Evolutionary conservation across 2,888 invertebrate species (phyloP), one percentile per base, ranked within the genome.

Genomic region (Caenorhabditis sulstoni): DNA sequence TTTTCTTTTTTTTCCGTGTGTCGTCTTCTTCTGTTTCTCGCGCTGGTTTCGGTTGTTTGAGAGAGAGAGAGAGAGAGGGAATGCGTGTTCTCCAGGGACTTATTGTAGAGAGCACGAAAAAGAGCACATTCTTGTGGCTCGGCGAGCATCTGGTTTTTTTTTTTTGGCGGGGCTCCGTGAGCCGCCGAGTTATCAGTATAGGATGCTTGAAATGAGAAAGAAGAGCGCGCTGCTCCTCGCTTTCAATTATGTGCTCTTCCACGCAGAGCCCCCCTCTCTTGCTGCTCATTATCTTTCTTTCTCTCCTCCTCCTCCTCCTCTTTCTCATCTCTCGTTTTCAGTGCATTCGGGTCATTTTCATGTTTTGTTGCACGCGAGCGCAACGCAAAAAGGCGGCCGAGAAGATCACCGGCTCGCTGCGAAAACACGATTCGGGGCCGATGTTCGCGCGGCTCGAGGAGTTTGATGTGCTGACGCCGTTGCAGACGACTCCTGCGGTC

Each of bases 361-460:
- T 83, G 83, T 83, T 83, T 52, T 83, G 83, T 64, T 83, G 83
- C 53, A 76, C 78, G 37, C 55, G 77, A 61, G 58, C 81, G 18
- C 77, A 68, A 57, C 59, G 65, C 7, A 74, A 65, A 39, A 83
- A 81, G 57, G 67, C 81, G 14, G 79, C 77, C 58, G 67, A 74
- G 16, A 78, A 78, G 37, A 64, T 71, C 52, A 62, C 67, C 44
- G 78, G 78, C 20, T 78, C 78, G 29, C 50, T 78, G 18, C 53
- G 78, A 50, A 78, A 78, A 62, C 73, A 74, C 68, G 68, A 73
- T 47, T 73, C 68, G 22, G 79, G 79, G n/a, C 66, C 65, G n/a
- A 88, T 87, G 87, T 79, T 89, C 55, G 89, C 89, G 16, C 78
- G 85, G n/a, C 62, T 89, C 37, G 89, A 89, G 44, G 88, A 88